phyloP scores from a whole-genome alignment of 2,797 vertebrate genomes.

The Falco biarmicus region DNA sequence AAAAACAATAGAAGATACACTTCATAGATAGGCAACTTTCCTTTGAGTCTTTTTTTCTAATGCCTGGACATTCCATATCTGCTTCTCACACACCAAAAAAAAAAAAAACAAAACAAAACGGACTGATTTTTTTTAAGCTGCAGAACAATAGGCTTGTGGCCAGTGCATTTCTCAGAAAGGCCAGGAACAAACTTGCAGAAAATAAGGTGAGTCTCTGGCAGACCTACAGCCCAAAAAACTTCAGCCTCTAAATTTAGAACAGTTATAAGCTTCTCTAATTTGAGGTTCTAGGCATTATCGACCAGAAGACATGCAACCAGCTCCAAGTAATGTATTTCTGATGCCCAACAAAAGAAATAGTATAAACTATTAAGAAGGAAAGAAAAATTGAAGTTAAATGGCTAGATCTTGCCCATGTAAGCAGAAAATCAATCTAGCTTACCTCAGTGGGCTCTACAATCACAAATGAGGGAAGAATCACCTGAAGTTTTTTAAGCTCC shows the following conservation, averaged over 20 bases:
- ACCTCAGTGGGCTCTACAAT: background rate
- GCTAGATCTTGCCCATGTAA: background rate
- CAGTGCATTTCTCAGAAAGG: background rate
- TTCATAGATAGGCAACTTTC: background rate
- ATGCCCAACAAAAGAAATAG: background rate
- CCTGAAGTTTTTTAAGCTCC: background rate
- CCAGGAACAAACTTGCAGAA: background rate
- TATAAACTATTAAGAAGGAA: background rate
- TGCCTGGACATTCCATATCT: background rate
- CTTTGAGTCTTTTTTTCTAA: background rate
- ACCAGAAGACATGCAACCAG: background rate
- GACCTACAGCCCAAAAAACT: background rate
- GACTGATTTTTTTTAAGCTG: background rate
- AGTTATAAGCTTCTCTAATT: background rate
- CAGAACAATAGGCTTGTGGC: background rate
- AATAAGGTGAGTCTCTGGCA: background rate
- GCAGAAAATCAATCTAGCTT: background rate
- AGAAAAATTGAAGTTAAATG: conserved; percentile 15
- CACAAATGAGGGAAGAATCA: conserved; percentile 28
- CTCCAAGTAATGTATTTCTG: background rate
- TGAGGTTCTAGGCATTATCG: background rate
- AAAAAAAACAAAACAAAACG: too few relatives aligned
- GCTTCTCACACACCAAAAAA: background rate
- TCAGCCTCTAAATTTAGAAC: background rate
- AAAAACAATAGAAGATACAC: background rate